Conservation (phyloP, 2,113 vertebrate species). For the Xiphorhynchus elegans region DNA sequence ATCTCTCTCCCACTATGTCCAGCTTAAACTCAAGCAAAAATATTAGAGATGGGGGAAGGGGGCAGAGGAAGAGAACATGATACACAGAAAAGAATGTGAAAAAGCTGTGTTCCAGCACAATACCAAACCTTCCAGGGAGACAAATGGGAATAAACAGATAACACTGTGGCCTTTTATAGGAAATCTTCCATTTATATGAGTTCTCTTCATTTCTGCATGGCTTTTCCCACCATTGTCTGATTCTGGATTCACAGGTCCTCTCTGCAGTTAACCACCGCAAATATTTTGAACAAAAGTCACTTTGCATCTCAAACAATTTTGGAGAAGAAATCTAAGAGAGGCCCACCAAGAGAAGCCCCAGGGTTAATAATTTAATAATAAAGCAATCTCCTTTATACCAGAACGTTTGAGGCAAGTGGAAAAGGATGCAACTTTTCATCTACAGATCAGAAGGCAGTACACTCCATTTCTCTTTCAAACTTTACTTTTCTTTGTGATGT, state of each 20-base stretch:
- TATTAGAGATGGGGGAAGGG: background rate
- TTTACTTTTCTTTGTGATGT: background rate
- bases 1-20: background rate
- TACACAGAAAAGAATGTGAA: background rate
- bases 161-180: slow-evolving; percentile 29
- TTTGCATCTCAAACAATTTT: background rate
- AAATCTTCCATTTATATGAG: background rate
- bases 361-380: background rate
- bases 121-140: background rate
- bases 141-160: background rate
- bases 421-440: background rate
- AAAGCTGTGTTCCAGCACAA: background rate
- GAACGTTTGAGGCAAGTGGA: background rate
- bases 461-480: background rate
- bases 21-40: background rate
- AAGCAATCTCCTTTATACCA: background rate
- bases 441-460: background rate
- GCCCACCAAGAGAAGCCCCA: background rate
- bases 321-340: background rate
- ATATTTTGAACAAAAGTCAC: background rate
- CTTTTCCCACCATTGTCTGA: background rate
- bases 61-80: background rate
- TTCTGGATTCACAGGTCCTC: background rate
- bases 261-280: background rate
- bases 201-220: background rate